Evolutionary conservation across 1,140 invertebrate genomes (phyloP), one percentile per base, ranked within the genome.

Genomic region (Nasonia vitripennis): DNA sequence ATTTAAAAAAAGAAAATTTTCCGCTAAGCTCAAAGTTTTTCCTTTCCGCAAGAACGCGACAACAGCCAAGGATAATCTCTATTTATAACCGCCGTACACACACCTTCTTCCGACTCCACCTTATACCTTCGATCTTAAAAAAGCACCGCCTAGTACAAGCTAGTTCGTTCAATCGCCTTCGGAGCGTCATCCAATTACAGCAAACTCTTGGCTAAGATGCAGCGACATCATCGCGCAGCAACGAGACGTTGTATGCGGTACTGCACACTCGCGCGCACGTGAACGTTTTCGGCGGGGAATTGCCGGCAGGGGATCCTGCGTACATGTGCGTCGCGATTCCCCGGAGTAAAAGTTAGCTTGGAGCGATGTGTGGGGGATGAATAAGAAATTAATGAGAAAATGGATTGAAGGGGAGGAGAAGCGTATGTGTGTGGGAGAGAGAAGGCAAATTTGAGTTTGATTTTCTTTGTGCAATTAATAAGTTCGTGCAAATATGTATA

Each of bases 361-460:
- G 51, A 77, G 71, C 27, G 71, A 84, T 41, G 41, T 71, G 75
- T 23, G 27, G 48, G 51, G 67, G 51, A 45, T 62, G 82, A 84
- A 78, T 81, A 81, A 82, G 80, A 78, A 78, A 78, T 78, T 81
- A 87, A 84, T 70, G 83, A 85, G 86, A 77, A 87, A 84, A 81
- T 78, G 41, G 79, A 83, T 86, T 79, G 86, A 83, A 82, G 81
- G 87, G 71, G 81, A 88, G 86, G 80, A 62, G 20, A 14, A 20
- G 55, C 20, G 17, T 62, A 20, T 62, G 17, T 62, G 93, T 84
- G 90, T 90, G 27, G 91, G 90, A 91, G 92, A 92, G 70, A 88
- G 89, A 71, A 91, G 71, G 48, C 45, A 90, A 41, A 90, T 82
- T 82, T 79, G 27, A 67, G 77, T 83, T 68, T 89, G 89, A 80